phyloP scores from a whole-genome alignment of 2,797 vertebrate species.

The Lepus oiostolus region DNA sequence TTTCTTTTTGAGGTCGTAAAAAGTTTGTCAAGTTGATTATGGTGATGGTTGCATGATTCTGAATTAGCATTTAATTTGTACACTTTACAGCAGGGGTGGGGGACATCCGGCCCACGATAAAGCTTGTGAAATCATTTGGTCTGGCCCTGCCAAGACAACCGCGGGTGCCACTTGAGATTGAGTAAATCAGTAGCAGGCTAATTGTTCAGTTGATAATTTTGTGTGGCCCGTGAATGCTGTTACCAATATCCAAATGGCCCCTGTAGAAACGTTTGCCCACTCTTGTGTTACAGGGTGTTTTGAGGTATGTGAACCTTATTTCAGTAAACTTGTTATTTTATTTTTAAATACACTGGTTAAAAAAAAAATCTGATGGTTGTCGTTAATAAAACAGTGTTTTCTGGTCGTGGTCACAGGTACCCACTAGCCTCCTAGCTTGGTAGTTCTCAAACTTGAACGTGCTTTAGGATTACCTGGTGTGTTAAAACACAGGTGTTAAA shows the following conservation, averaged over 20 bases:
- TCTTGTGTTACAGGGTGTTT: too few relatives aligned
- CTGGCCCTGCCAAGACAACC: too few relatives aligned
- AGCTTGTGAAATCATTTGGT: too few relatives aligned
- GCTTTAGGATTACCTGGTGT: background rate
- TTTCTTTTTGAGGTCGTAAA: conserved; percentile 15
- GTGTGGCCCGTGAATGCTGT: too few relatives aligned
- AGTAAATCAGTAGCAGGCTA: too few relatives aligned
- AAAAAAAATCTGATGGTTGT: background rate
- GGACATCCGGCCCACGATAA: too few relatives aligned
- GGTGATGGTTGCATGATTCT: background rate
- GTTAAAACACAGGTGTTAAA: background rate
- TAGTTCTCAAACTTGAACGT: background rate
- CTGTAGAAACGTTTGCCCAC: too few relatives aligned
- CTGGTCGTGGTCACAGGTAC: background rate
- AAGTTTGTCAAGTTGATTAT: conserved; percentile 9
- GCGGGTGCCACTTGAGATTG: too few relatives aligned
- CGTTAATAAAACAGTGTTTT: background rate
- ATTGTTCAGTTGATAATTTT: too few relatives aligned
- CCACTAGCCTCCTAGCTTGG: background rate
- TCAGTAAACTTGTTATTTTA: background rate
- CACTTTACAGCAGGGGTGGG: background rate
- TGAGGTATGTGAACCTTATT: background rate
- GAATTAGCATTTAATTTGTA: conserved; percentile 20
- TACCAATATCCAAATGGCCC: too few relatives aligned
- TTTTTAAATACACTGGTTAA: background rate